phyloP scores from a whole-genome alignment of 2,113 vertebrate species.

The Uria lomvia region DNA sequence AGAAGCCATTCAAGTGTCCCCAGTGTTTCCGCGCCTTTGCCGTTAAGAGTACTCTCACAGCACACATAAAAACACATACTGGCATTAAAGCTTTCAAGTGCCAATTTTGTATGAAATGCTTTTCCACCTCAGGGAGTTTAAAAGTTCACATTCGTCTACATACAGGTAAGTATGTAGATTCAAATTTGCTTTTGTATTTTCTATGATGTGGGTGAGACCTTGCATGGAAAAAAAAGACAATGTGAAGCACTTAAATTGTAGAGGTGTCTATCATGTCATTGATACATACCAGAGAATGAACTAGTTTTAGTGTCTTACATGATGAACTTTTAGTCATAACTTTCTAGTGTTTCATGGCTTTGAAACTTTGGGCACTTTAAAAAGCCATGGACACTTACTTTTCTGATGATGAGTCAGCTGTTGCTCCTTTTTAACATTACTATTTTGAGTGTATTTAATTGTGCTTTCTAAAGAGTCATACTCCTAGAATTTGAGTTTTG shows the following conservation, averaged over 20 bases:
- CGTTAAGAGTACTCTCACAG: constrained; percentile 97
- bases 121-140: constrained; percentile 98
- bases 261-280: background rate
- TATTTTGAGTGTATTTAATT: background rate
- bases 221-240: background rate
- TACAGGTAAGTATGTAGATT: constrained; percentile 81
- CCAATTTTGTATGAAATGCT: constrained; percentile 94
- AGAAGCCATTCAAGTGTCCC: constrained; percentile 98
- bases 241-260: background rate
- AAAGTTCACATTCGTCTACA: constrained; percentile 98
- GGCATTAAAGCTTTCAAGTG: constrained; percentile 98
- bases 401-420: background rate
- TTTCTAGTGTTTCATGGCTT: background rate
- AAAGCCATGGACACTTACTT: background rate
- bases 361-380: background rate
- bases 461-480: background rate
- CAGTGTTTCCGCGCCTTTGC: constrained; percentile 98
- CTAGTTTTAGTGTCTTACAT: background rate
- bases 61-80: constrained; percentile 96
- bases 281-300: background rate
- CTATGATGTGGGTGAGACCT: background rate
- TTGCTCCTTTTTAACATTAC: background rate
- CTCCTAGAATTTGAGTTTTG: background rate
- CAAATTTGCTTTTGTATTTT: background rate
- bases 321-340: background rate